Base-by-base conservation (phyloP, 2,113 vertebrate genomes). In the Danionella cerebrum region DNA sequence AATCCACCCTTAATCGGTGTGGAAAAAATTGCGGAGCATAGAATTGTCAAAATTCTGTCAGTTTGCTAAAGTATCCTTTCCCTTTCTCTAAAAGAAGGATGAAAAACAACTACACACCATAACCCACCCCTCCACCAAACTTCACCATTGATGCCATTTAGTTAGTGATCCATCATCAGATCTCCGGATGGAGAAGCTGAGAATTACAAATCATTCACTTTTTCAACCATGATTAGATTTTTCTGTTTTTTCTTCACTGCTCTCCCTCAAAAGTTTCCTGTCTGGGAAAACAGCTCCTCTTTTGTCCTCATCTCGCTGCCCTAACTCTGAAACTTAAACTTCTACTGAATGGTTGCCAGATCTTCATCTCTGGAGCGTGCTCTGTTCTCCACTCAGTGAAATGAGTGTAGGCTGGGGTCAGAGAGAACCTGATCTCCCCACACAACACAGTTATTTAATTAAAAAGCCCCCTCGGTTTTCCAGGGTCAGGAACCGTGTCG, bases 391-490 rank as follows among this genome's bases (percentile, higher is more conserved):
- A 24, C 36, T 27, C 29, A 39, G 22, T 51, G 25, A 38, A 22
- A 44, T 21, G 25, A 51, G 58, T 45, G 58, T 60, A 65, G 38
- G 44, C 31, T 2, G 36, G 16, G 66, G 33, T 44, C 41, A 59
- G 18, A 29, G 60, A 25, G 36, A 55, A 55, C 54, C 8, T 8
- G 58, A 60, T 60, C 58, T 24, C n/a, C 6, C 36, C 36, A 11
- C 51, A 39, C 54, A 58, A 41, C 54, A 7, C 39, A 13, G 39
- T 45, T 31, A 60, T 60, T 60, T 60, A 60, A 60, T 60, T 60
- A 60, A 60, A 60, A 45, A 16, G 14, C 25, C 31, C 14, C 25
- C 31, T 25, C 6, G 3, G 38, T 60, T 45, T 60, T 44, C 45
- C 24, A 12, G 39, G 39, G 25, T 60, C 58, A 31, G 6, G 31